Percentiles rank a stretch among this genome's conserved stretches.
phyloP scores from a whole-genome alignment of 2,797 vertebrate genomes.

The Hoplostethus mediterraneus region DNA sequence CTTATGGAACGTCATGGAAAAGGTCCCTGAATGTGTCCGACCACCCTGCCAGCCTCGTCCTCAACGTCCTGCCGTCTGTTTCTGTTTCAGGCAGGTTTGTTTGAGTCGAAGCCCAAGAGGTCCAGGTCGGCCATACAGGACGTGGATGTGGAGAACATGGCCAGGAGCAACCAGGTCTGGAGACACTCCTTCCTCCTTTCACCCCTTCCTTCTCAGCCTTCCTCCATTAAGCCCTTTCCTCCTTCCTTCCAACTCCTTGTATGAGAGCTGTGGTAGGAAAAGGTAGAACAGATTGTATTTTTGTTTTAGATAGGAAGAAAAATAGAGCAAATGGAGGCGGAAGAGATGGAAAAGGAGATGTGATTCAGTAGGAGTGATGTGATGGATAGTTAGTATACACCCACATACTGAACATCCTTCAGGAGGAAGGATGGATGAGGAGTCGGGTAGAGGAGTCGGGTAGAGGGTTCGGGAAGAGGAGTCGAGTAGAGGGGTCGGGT shows the following conservation, averaged over 20 bases:
- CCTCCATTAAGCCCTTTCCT: too few species aligned
- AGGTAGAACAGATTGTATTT: too few species aligned
- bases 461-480: too few species aligned
- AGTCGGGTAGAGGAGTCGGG: not conserved
- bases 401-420: too few species aligned
- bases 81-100: conserved; percentile 63
- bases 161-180: conserved; percentile 80
- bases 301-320: too few species aligned
- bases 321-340: too few species aligned
- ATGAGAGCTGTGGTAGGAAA: too few species aligned
- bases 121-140: conserved; percentile 55
- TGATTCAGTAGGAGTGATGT: conserved; percentile 26
- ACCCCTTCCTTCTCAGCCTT: too few species aligned
- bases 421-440: not conserved
- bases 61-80: not conserved
- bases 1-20: too few species aligned
- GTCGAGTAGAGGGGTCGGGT: too few species aligned
- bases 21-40: not conserved
- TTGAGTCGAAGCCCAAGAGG: conserved; percentile 68
- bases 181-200: not conserved
- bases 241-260: too few species aligned
- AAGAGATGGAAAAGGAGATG: not conserved
- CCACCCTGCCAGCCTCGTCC: too few species aligned
- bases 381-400: conserved; percentile 44
- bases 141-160: conserved; percentile 76